phyloP scores from a whole-genome alignment of 2,797 vertebrate genomes.

The Halcyon chelicuti region DNA sequence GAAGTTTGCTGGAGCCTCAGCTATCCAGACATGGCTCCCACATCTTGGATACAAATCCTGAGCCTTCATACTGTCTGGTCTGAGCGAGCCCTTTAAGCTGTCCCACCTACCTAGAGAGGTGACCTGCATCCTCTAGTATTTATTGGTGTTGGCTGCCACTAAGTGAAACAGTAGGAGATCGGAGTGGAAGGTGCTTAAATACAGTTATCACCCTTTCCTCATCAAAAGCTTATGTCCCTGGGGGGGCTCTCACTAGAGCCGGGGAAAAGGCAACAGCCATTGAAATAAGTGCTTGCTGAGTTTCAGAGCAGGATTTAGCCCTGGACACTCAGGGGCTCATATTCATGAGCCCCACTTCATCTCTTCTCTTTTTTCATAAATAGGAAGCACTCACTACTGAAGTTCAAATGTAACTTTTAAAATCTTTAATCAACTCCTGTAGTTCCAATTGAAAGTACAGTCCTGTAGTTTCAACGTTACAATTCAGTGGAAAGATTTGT shows the following conservation, averaged over 20 bases:
- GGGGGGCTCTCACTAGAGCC: not conserved
- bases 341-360: not conserved
- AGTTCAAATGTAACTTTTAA: not conserved
- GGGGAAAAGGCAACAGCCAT: not conserved
- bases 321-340: not conserved
- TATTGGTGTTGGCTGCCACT: not conserved
- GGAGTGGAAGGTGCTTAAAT: not conserved
- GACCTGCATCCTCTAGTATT: fast-evolving
- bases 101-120: not conserved
- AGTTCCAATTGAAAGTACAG: not conserved
- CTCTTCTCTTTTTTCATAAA: not conserved
- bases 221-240: not conserved
- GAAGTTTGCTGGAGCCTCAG: not conserved
- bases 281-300: not conserved
- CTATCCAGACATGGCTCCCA: fast-evolving
- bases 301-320: not conserved
- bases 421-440: not conserved
- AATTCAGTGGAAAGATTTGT: not conserved
- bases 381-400: not conserved
- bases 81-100: not conserved
- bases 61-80: not conserved
- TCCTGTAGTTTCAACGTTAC: not conserved
- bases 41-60: not conserved
- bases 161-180: not conserved
- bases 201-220: not conserved